These are phyloP conservation scores for Leucozona laternaria DNA, from an alignment of 2,888 invertebrate species.

Conservation along the genomic window DNA sequence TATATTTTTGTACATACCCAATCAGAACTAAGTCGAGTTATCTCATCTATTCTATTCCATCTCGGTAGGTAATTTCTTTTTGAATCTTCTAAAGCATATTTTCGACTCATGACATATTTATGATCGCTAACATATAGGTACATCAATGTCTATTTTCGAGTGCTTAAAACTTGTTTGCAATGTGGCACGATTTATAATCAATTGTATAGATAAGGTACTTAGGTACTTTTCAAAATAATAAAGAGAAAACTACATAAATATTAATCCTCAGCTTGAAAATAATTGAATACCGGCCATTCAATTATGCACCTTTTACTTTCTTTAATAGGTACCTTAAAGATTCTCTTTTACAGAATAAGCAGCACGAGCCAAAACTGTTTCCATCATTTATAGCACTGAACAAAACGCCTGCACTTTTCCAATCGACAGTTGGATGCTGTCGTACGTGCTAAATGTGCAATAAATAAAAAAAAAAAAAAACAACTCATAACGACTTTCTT, in stretches of 20 bases:
- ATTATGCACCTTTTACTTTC: constrained; percentile 9
- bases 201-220: background rate
- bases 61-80: too few species aligned
- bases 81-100: background rate
- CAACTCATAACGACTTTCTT: constrained; percentile 30
- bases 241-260: background rate
- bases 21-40: too few species aligned
- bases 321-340: background rate
- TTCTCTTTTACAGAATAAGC: constrained; percentile 1
- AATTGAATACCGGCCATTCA: background rate
- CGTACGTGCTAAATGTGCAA: constrained; percentile 68
- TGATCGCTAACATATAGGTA: too few species aligned
- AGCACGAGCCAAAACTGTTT: constrained; percentile 28
- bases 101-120: background rate
- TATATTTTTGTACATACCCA: too few species aligned
- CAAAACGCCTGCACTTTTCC: constrained; percentile 54
- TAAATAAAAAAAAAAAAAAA: constrained; percentile 39
- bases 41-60: too few species aligned
- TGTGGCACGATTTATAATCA: background rate
- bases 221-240: background rate
- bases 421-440: constrained; percentile 52
- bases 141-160: background rate
- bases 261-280: constrained; percentile 9
- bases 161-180: background rate
- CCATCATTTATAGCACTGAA: background rate